Base-by-base conservation (phyloP, 2,797 vertebrate genomes). In the Simalia tracyae region DNA sequence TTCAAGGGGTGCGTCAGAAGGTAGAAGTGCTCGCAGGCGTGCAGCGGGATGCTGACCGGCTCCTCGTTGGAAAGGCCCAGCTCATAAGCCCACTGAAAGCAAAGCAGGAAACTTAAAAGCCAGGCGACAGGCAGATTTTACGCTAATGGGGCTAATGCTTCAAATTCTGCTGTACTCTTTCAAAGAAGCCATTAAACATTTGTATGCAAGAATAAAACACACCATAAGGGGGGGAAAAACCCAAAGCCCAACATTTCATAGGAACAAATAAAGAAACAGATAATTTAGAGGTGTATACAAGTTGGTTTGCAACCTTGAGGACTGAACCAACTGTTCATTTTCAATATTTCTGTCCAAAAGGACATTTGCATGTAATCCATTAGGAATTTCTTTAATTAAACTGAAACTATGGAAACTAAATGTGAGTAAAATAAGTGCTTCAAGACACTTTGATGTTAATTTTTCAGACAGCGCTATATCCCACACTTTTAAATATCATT, bases 11-110 rank as follows among this genome's bases (percentile, higher is more conserved):
- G 99, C 72, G 98, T 99, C 96, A 99, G 98, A 94, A 99, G 98
- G 97, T 99, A 99, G 97, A 99, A 99, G 96, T 99, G 99, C 91
- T 99, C 99, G 4, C 99, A 99, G 96, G 99, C 99, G 14, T 99
- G 99, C 93, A 99, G 97, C 54, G 99, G 99, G 95, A 99, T 98
- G 1, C 98, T 99, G 87, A 99, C 98, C 89, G 98, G 98, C 85
- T 97, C 97, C 96, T 99, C 98, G 90, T 98, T 98, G 7, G 98
- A 98, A 95, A 99, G 98, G 93, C 99, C 99, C 92, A 99, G 96
- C 96, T 99, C 99, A 36, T 99, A 99, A 8, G 99, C 99, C 99
- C 99, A 99, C 99, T 99, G 96, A 94, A 97, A 96, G 31, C 3
- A 66, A 91, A 95, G 92, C 90, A 22, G 72, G 54, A 57, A 63